Conservation (phyloP, 1,140 invertebrate genomes). For the Samia ricini region DNA sequence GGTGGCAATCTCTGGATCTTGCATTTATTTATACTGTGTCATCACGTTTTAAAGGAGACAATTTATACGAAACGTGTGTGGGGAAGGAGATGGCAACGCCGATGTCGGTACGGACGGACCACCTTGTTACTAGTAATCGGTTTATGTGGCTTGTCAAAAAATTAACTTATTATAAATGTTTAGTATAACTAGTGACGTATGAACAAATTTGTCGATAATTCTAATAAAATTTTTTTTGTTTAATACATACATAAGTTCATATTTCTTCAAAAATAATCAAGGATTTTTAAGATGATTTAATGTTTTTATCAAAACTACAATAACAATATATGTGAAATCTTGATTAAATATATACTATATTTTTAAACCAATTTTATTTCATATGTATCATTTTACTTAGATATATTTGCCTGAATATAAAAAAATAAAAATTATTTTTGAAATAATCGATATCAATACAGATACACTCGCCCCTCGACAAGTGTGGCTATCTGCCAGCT, state of each 20-base stretch:
- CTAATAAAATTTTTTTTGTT: background rate
- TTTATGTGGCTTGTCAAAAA: conserved; percentile 55
- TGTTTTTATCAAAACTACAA: too few species aligned
- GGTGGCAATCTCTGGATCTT: conserved; percentile 31
- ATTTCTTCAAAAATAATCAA: too few species aligned
- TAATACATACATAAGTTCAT: too few species aligned
- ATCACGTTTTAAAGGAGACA: conserved; percentile 41
- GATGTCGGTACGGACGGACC: conserved; percentile 38
- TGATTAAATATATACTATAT: too few species aligned
- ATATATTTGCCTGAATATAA: too few species aligned
- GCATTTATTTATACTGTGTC: conserved; percentile 1
- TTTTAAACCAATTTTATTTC: too few species aligned
- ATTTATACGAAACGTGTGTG: conserved; percentile 15
- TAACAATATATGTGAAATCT: too few species aligned
- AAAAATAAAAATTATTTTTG: too few species aligned
- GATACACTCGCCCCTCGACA: conserved; percentile 9
- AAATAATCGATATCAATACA: too few species aligned
- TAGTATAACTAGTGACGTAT: conserved; percentile 30
- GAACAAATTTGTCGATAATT: background rate
- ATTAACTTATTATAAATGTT: conserved; percentile 55
- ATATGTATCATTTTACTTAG: too few species aligned
- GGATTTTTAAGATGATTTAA: too few species aligned
- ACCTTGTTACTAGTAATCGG: conserved; percentile 67
- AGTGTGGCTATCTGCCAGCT: conserved; percentile 30
- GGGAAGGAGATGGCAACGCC: conserved; percentile 25